A percentile compares a stretch with the other conserved stretches of the same genome.
Evolutionary conservation across 2,888 invertebrate species (phyloP).

Genomic region (Agriopis leucophaearia): DNA sequence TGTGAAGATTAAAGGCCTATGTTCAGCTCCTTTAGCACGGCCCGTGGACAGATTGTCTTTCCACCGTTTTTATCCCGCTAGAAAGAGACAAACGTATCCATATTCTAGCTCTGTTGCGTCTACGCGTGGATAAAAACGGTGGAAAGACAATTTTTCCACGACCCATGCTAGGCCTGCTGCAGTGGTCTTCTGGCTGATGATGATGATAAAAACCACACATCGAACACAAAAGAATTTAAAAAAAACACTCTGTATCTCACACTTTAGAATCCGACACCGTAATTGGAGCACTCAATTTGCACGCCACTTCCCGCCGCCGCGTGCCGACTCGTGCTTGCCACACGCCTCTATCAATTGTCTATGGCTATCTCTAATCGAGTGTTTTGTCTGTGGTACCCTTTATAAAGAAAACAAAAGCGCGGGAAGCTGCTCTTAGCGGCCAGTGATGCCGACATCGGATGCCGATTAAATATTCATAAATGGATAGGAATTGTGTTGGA

Average conservation of each 20-base stretch:
- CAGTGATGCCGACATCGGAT: slow-evolving; percentile 22
- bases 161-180: too few relatives aligned
- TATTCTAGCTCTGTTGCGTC: too few relatives aligned
- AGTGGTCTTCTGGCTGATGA: too few relatives aligned
- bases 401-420: slow-evolving; percentile 62
- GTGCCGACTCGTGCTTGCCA: slow-evolving; percentile 65
- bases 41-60: too few relatives aligned
- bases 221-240: not conserved
- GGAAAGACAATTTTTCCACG: too few relatives aligned
- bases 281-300: slow-evolving; percentile 86
- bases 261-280: slow-evolving; percentile 72
- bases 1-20: too few relatives aligned
- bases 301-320: slow-evolving; percentile 73
- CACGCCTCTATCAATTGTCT: slow-evolving; percentile 74
- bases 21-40: too few relatives aligned
- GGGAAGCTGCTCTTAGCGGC: slow-evolving; percentile 51
- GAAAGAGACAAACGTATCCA: too few relatives aligned
- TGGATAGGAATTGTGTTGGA: slow-evolving; percentile 39
- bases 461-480: slow-evolving; percentile 48
- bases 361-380: slow-evolving; percentile 69
- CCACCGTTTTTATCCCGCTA: too few relatives aligned
- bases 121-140: too few relatives aligned
- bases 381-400: slow-evolving; percentile 69
- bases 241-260: slow-evolving; percentile 50
- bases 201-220: too few relatives aligned